Evolutionary conservation across 2,888 invertebrate species (phyloP).

Genomic region (Agrochola litura): DNA sequence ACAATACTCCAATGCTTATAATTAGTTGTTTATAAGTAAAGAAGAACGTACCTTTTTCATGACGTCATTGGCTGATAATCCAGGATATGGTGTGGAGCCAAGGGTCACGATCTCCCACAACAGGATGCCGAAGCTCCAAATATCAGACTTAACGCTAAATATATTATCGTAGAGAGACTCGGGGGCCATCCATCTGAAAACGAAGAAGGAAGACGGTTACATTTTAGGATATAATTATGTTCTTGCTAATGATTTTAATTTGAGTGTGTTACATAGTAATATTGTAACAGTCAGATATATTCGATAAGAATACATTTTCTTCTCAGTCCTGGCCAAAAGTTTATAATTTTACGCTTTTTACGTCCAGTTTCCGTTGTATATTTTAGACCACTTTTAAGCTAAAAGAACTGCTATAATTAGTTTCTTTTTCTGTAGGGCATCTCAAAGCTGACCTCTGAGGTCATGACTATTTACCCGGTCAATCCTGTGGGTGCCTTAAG

Average conservation of each 20-base stretch:
- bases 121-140: slow-evolving; percentile 98
- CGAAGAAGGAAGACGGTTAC: not conserved
- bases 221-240: not conserved
- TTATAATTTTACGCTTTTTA: too few species aligned
- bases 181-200: slow-evolving; percentile 97
- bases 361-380: not conserved
- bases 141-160: slow-evolving; percentile 98
- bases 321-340: not conserved
- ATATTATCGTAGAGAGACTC: slow-evolving; percentile 98
- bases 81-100: slow-evolving; percentile 98
- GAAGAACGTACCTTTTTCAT: slow-evolving; percentile 93
- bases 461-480: too few species aligned
- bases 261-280: too few species aligned
- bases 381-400: not conserved
- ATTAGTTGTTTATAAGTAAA: not conserved
- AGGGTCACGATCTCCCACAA: slow-evolving; percentile 99
- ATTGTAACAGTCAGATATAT: not conserved
- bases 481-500: too few species aligned
- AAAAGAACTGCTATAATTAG: not conserved
- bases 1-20: too few species aligned
- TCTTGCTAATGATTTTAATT: not conserved
- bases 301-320: not conserved
- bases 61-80: slow-evolving; percentile 97
- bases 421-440: not conserved
- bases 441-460: too few species aligned